These are phyloP conservation scores for Microtus obscurus DNA, from an alignment of 2,797 vertebrate genomes.

Conservation along the genomic window DNA sequence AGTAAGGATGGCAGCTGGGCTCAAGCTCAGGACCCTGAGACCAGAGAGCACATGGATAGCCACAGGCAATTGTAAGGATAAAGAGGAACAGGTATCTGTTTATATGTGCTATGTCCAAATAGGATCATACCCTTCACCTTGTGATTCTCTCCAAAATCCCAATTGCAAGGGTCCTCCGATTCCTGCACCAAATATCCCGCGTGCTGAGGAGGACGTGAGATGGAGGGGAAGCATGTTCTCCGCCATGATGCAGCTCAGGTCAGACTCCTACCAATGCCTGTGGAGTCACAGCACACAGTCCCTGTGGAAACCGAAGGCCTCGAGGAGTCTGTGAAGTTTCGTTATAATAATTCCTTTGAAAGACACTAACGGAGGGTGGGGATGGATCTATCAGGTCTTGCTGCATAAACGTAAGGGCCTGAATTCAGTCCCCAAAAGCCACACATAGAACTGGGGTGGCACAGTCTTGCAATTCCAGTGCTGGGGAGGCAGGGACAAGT, in stretches of 20 bases:
- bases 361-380: neutral
- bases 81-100: neutral
- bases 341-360: conserved; percentile 10
- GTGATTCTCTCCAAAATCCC: neutral
- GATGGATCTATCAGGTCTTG: neutral
- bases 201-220: neutral
- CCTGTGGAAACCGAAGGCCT: neutral
- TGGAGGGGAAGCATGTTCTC: neutral
- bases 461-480: neutral
- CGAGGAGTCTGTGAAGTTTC: neutral
- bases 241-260: neutral
- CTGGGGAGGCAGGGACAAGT: neutral
- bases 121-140: neutral
- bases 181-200: neutral
- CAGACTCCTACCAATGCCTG: neutral
- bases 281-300: neutral
- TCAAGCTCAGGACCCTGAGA: neutral
- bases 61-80: no score
- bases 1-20: neutral
- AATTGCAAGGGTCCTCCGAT: neutral
- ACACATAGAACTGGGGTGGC: neutral
- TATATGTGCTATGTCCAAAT: neutral
- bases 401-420: neutral
- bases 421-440: neutral
- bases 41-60: neutral